Evolutionary conservation across 1,140 invertebrate genomes (phyloP), one percentile per base, ranked within the genome.

Genomic region (Epicauta chinensis): DNA sequence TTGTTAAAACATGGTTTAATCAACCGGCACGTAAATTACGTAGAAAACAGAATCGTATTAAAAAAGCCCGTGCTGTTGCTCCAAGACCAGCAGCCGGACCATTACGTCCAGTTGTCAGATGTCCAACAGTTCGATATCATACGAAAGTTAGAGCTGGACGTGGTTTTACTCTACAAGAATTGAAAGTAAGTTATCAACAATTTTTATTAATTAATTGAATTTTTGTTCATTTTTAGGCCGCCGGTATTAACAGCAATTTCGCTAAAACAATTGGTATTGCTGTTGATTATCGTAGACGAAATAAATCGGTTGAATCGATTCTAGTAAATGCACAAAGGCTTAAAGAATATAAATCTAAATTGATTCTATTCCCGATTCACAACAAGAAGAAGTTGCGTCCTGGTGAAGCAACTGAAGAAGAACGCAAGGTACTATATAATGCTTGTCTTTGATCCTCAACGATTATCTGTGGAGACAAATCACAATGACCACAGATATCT

Each of bases 1-100:
- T 88, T 73, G 94, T 99, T 3, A 97, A 90, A 72, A 97, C 93
- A 2, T 99, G 96, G 95, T 99, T 99, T 70, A 95, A 99, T 69
- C 97, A 99, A 72, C 96, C 97, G 40, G 93, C 93, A 36, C 81
- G 95, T 43, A 98, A 98, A 75, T 76, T 85, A 56, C 81, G 96
- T 48, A 82, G 97, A 57, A 86, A 85, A 61, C 78, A 84, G 59
- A 89, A 84, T 55, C 82, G 97, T 66, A 77, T 95, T 12, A 90
- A 91, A 73, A 99, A 99, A 75, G 96, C 96, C 15, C 82, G 86
- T 59, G 74, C 78, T 34, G 78, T 98, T 62, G 95, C 96, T 39
- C 97, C 97, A 41, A 82, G 94, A 64, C 97, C 94, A 43, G 86
- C 85, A 38, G 84, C 81, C 56, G 91, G 89, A 42, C 80, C 83